phyloP scores from a whole-genome alignment of 2,797 vertebrate genomes.

The Ctenochaetus hawaiiensis region DNA sequence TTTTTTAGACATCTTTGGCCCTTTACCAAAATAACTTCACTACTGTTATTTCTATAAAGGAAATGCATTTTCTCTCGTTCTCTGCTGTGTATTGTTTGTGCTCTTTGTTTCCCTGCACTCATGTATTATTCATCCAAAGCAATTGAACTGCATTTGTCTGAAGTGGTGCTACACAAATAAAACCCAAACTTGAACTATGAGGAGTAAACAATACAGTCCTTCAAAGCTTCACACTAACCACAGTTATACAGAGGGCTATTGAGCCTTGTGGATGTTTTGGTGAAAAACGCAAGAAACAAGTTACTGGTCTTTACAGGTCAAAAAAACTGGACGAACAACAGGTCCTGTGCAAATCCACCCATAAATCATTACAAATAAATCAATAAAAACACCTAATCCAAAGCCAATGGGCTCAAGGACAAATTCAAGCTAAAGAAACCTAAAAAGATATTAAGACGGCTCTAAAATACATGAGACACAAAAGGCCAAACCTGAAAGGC shows the following conservation, averaged over 20 bases:
- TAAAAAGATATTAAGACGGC: not conserved
- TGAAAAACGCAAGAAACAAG: not conserved
- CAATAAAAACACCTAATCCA: too few relatives aligned
- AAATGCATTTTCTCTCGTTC: not conserved
- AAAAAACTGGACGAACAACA: too few relatives aligned
- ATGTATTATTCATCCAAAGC: not conserved
- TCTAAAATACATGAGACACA: too few relatives aligned
- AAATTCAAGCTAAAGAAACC: not conserved
- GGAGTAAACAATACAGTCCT: constrained; percentile 1
- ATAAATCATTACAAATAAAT: too few relatives aligned
- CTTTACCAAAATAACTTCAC: not conserved
- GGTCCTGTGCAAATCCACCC: too few relatives aligned
- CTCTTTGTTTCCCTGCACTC: not conserved
- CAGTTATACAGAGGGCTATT: not conserved
- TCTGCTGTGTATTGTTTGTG: not conserved
- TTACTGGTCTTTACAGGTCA: not conserved
- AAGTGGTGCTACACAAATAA: not conserved
- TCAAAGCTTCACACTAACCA: not conserved
- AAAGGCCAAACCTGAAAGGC: too few relatives aligned
- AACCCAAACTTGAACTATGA: not conserved
- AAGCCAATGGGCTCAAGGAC: too few relatives aligned
- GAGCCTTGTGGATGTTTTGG: not conserved
- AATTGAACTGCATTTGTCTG: not conserved
- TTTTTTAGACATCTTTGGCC: not conserved
- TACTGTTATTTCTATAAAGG: not conserved